Percentiles rank a stretch among this genome's conserved stretches.
These are phyloP conservation scores for Atethmia centrago DNA, from an alignment of 2,888 invertebrate genomes.

Conservation along the genomic window DNA sequence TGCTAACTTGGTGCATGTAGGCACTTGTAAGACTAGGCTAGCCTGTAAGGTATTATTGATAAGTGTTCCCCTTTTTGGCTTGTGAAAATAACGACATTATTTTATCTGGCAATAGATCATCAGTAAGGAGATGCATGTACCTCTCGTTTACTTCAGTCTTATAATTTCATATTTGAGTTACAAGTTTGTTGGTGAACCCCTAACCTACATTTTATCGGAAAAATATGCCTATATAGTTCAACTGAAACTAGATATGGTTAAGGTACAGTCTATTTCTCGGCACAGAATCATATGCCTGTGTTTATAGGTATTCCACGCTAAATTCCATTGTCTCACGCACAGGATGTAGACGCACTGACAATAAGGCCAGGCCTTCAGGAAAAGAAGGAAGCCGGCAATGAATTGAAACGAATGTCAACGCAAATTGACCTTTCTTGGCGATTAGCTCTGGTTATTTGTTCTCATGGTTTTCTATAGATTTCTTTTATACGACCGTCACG, in stretches of 20 bases:
- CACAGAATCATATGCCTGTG: neutral
- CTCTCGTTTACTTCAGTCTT: neutral
- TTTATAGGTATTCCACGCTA: neutral
- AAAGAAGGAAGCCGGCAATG: slow-evolving; percentile 38
- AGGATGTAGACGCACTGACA: slow-evolving; percentile 54
- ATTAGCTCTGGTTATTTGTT: slow-evolving; percentile 60
- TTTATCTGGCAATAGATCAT: neutral
- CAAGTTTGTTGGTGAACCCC: no score
- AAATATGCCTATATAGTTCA: neutral
- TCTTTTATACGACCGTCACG: slow-evolving; percentile 27
- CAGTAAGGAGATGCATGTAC: neutral
- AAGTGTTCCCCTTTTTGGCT: neutral
- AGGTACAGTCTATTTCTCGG: neutral
- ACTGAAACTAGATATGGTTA: neutral
- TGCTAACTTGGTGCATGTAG: neutral
- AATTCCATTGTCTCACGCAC: slow-evolving; percentile 35
- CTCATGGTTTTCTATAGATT: slow-evolving; percentile 47
- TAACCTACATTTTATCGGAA: neutral
- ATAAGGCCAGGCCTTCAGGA: slow-evolving; percentile 61
- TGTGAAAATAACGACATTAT: neutral
- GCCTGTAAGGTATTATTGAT: neutral
- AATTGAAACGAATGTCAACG: slow-evolving; percentile 51
- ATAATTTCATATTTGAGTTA: neutral
- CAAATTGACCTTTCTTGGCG: slow-evolving; percentile 52
- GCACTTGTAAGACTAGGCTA: neutral